Evolutionary conservation across 2,888 invertebrate genomes (phyloP).

Genomic region (Auanema sp.): DNA sequence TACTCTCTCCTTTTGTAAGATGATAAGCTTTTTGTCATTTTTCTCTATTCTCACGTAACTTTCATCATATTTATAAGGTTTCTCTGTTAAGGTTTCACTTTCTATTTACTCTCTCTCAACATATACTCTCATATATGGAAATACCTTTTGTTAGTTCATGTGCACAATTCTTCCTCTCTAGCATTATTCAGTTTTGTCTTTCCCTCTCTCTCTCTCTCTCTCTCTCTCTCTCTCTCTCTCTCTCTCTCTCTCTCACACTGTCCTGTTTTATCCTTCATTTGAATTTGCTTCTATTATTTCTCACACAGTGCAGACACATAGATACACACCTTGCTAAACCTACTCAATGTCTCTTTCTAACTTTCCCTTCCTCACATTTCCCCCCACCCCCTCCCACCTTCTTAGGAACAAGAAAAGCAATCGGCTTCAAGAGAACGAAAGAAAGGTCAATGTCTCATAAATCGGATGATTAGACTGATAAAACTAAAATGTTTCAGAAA

Average conservation of each 20-base stretch:
- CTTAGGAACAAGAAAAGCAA: too few species aligned
- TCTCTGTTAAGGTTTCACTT: constrained; percentile 6
- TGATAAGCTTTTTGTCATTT: constrained; percentile 8
- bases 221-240: background rate
- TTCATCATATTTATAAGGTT: constrained; percentile 2
- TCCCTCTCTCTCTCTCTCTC: constrained; percentile 1
- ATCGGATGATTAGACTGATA: too few species aligned
- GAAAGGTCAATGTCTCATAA: too few species aligned
- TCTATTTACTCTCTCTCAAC: background rate
- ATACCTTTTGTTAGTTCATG: background rate
- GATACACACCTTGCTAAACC: background rate
- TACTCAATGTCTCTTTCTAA: constrained; percentile 1
- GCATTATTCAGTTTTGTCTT: constrained; percentile 12
- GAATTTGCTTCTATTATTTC: background rate
- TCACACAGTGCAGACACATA: background rate
- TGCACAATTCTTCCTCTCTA: background rate
- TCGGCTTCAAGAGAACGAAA: too few species aligned
- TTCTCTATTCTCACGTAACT: constrained; percentile 8
- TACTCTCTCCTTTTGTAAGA: too few species aligned
- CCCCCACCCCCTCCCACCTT: too few species aligned
- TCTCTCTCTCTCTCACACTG: constrained; percentile 6
- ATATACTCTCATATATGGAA: background rate
- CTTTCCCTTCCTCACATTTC: background rate
- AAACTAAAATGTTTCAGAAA: too few species aligned
- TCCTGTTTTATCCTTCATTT: background rate